Conservation (phyloP, 2,888 invertebrate genomes). For the Creontiades dilutus region DNA sequence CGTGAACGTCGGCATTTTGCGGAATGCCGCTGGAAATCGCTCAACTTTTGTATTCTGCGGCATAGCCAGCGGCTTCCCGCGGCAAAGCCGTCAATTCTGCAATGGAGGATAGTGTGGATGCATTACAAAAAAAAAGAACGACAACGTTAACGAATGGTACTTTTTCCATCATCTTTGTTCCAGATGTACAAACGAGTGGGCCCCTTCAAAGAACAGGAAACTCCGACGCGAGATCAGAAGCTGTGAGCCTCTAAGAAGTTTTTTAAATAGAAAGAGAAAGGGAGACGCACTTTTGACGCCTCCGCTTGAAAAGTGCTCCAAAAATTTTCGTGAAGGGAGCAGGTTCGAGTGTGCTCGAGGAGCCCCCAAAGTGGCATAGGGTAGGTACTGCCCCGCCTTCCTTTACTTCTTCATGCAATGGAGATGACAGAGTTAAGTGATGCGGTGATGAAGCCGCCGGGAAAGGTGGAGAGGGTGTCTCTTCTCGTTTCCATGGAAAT, state of each 20-base stretch:
- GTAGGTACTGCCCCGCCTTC: constrained; percentile 17
- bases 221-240: neutral
- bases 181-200: too few relatives aligned
- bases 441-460: constrained; percentile 15
- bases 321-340: constrained; percentile 19
- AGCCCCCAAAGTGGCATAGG: constrained; percentile 16
- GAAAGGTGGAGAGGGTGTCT: constrained; percentile 12
- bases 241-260: neutral
- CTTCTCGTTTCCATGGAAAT: constrained; percentile 55
- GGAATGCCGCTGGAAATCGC: too few relatives aligned
- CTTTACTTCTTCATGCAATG: neutral
- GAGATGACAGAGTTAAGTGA: constrained; percentile 61
- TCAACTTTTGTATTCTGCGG: too few relatives aligned
- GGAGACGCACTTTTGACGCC: constrained; percentile 45
- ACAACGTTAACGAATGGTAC: too few relatives aligned
- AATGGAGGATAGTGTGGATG: too few relatives aligned
- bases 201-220: too few relatives aligned
- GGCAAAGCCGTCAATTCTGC: too few relatives aligned
- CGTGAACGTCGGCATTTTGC: too few relatives aligned
- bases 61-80: too few relatives aligned
- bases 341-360: constrained; percentile 19
- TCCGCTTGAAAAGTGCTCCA: constrained; percentile 21
- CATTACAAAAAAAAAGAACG: too few relatives aligned
- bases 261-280: neutral
- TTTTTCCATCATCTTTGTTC: too few relatives aligned